Evolutionary conservation across 2,797 vertebrate species (phyloP).

Genomic region (Phaenicophaeus curvirostris): DNA sequence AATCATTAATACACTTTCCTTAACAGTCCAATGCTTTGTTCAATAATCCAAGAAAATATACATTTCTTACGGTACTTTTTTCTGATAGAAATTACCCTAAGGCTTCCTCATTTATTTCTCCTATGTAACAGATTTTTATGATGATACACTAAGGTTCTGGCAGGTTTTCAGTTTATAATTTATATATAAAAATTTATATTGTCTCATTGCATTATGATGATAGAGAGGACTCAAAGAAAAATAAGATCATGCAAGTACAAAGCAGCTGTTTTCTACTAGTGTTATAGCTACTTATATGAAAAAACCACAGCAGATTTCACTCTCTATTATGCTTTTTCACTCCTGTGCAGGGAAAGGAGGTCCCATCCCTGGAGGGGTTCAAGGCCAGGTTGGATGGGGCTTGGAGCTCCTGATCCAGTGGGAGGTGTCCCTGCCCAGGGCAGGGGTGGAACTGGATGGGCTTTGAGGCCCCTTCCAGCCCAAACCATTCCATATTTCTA

Average conservation of each 20-base stretch:
- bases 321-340: not conserved
- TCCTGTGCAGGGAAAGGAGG: not conserved
- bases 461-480: too few relatives aligned
- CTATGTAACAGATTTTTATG: not conserved
- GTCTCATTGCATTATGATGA: not conserved
- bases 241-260: not conserved
- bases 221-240: not conserved
- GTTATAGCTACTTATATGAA: too few relatives aligned
- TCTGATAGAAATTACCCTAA: not conserved
- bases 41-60: not conserved
- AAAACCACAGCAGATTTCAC: not conserved
- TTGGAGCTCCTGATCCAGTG: too few relatives aligned
- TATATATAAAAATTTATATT: not conserved
- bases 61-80: not conserved
- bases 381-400: too few relatives aligned
- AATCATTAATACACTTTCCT: not conserved
- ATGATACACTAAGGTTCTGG: not conserved
- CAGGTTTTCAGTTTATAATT: not conserved
- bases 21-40: not conserved
- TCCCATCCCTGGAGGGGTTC: too few relatives aligned
- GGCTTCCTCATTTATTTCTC: not conserved
- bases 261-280: not conserved
- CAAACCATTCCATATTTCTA: too few relatives aligned
- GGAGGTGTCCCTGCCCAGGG: too few relatives aligned
- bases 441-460: too few relatives aligned